Conservation (phyloP, 2,113 vertebrate species). For the Ptyas mucosa region DNA sequence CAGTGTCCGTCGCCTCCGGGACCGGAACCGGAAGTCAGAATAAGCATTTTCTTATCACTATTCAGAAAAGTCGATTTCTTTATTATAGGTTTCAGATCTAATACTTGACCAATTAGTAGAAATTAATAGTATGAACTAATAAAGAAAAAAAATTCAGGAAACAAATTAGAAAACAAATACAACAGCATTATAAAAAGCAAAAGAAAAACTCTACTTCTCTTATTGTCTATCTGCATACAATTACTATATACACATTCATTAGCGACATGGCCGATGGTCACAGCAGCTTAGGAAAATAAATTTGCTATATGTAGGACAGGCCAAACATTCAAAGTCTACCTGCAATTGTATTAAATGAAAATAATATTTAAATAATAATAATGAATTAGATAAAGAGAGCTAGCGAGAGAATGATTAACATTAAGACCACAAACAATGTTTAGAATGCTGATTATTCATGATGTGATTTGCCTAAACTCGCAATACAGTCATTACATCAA, state of each 20-base stretch:
- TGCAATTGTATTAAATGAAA: background rate
- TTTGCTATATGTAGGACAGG: conserved; percentile 20
- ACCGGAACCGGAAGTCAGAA: too few species aligned
- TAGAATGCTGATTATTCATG: background rate
- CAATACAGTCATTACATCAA: background rate
- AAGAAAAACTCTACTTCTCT: background rate
- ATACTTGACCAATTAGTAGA: conserved; percentile 5
- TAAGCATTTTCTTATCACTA: background rate
- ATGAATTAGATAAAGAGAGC: background rate
- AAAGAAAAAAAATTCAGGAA: background rate
- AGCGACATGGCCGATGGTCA: background rate
- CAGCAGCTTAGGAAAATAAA: background rate
- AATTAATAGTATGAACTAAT: background rate
- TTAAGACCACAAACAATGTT: background rate
- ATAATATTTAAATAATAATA: background rate
- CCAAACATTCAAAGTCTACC: background rate
- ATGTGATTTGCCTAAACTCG: background rate
- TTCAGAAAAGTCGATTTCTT: conserved; percentile 11
- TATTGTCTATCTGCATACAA: background rate
- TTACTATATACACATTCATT: too few species aligned
- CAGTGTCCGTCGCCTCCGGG: too few species aligned
- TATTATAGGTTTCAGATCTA: conserved; percentile 30
- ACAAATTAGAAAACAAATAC: background rate
- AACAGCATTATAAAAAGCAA: background rate
- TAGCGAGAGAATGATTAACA: background rate